A percentile compares a stretch with the other conserved stretches of the same genome.
These are phyloP conservation scores for Onychomys leucogaster DNA, from an alignment of 2,797 vertebrate genomes.

Conservation along the genomic window DNA sequence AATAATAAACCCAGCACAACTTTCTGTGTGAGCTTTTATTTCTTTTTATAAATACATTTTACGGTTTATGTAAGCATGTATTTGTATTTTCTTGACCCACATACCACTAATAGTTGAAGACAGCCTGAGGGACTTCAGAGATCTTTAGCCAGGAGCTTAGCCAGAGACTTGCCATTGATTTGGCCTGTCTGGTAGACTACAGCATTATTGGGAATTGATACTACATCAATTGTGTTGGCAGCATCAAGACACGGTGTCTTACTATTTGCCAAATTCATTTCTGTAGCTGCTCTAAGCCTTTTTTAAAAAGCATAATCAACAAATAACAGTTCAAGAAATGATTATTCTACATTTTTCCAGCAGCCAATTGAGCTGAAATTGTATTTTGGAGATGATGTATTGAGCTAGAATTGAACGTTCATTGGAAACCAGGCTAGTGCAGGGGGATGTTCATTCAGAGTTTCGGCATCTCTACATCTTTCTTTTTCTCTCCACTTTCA, in stretches of 20 bases:
- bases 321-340: constrained; percentile 14
- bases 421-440: background rate
- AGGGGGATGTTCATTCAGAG: background rate
- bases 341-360: constrained; percentile 78
- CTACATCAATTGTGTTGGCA: background rate
- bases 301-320: background rate
- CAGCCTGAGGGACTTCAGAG: background rate
- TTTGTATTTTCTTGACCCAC: background rate
- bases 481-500: constrained; percentile 17
- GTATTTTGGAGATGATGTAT: constrained; percentile 49
- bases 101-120: background rate
- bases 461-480: background rate
- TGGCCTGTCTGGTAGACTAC: background rate
- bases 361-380: constrained; percentile 77
- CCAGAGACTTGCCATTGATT: background rate
- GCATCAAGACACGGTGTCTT: background rate
- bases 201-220: background rate
- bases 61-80: background rate
- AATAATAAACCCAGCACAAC: background rate
- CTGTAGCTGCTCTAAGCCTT: background rate
- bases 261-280: constrained; percentile 14
- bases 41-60: constrained; percentile 46
- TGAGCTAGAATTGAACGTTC: constrained; percentile 12
- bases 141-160: background rate
- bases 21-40: background rate